A percentile compares a stretch with the other conserved stretches of the same genome.
Evolutionary conservation across 2,888 invertebrate genomes (phyloP).

Genomic region (Cyclophora punctaria): DNA sequence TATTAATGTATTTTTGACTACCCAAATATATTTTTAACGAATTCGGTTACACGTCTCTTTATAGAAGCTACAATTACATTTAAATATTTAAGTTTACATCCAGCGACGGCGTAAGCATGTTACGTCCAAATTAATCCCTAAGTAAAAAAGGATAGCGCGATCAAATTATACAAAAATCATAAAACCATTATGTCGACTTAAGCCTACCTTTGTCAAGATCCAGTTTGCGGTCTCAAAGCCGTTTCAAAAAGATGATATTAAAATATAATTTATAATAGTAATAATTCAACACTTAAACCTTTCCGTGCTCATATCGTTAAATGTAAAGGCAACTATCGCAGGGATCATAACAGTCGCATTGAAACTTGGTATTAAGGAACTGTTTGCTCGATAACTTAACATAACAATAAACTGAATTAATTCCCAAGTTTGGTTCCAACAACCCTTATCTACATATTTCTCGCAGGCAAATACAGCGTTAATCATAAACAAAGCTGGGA

Average conservation of each 20-base stretch:
- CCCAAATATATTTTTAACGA: too few relatives aligned
- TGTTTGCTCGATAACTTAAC: constrained; percentile 37
- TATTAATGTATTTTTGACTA: too few relatives aligned
- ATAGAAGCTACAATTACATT: too few relatives aligned
- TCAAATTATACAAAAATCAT: constrained; percentile 22
- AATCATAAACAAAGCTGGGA: constrained; percentile 48
- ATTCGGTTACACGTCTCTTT: too few relatives aligned
- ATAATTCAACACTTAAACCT: constrained; percentile 40
- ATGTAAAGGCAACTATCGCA: constrained; percentile 14
- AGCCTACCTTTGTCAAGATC: constrained; percentile 34
- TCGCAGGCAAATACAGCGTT: constrained; percentile 47
- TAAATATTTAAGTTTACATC: too few relatives aligned
- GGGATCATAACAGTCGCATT: constrained; percentile 23
- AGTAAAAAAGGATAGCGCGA: background rate
- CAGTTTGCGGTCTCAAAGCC: constrained; percentile 28
- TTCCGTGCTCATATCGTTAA: constrained; percentile 8
- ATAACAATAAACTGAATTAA: constrained; percentile 54
- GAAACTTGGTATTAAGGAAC: constrained; percentile 20
- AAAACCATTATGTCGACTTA: constrained; percentile 29
- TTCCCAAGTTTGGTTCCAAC: constrained; percentile 28
- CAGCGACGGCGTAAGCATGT: too few relatives aligned
- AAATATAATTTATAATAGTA: constrained; percentile 38
- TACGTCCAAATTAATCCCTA: too few relatives aligned
- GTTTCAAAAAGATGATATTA: constrained; percentile 30
- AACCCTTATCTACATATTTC: constrained; percentile 36